Evolutionary conservation across 2,888 invertebrate genomes (phyloP), one percentile per base, ranked within the genome.

Genomic region (Sarcophaga variegata): DNA sequence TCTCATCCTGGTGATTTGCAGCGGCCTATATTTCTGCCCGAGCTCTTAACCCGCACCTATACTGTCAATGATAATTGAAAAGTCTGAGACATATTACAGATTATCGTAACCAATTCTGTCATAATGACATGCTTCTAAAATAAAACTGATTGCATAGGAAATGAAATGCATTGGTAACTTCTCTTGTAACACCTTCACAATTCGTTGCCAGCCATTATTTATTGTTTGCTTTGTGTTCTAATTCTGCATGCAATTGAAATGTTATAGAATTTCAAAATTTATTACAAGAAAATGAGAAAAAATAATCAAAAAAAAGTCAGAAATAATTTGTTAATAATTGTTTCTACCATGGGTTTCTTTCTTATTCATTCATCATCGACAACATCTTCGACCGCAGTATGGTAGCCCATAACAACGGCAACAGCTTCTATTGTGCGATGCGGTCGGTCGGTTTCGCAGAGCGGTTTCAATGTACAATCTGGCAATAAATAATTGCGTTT

Each of bases 401-500:
- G 54, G 54, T 17, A 14, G 14, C 54, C 54, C 17, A 20, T 47
- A 47, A 54, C n/a, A 71, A 59, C 70, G 76, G 22, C 69, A 76
- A 82, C 59, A 64, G 64, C 14, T 63, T 70, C 71, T 47, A 59
- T 71, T 54, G 17, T 54, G 54, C 14, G 54, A 17, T 54, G 54
- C 14, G 54, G 5, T 54, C 10, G 54, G 54, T 54, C 14, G 12
- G 54, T 54, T 54, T 45, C 60, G 37, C n/a, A 54, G 77, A 54
- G 77, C 54, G 76, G 77, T 82, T 82, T 66, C 77, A 66, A 47
- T 64, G 47, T 66, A 60, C 59, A 77, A 45, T 82, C 71, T 64
- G 71, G 64, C 64, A 82, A 82, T 66, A 77, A 82, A 82, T 82
- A 82, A 82, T 77, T 77, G 71, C 71, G 77, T 82, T 77, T 82